A percentile compares a stretch with the other conserved stretches of the same genome.
phyloP scores from a whole-genome alignment of 1,140 invertebrate genomes.

The Diachasma alloeum region DNA sequence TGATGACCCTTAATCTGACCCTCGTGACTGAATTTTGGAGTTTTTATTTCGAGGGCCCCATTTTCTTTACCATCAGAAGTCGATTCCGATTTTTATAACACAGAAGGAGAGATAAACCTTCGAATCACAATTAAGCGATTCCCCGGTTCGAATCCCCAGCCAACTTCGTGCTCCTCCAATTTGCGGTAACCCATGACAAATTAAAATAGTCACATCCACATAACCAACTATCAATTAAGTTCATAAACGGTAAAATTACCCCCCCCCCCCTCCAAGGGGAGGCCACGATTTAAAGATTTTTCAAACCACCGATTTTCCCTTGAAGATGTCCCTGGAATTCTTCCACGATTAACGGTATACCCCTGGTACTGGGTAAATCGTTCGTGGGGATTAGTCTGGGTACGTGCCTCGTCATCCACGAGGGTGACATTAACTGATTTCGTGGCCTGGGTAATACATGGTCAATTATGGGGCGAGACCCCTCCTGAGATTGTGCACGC shows the following conservation, averaged over 20 bases:
- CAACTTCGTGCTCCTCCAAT: too few relatives aligned
- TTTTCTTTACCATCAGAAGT: too few relatives aligned
- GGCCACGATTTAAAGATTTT: neutral
- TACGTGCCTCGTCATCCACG: conserved; percentile 38
- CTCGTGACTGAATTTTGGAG: too few relatives aligned
- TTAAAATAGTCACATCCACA: neutral
- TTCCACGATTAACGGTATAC: conserved; percentile 31
- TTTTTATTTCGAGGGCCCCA: too few relatives aligned
- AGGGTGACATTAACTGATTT: conserved; percentile 53
- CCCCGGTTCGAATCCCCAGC: neutral
- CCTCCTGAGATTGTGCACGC: conserved; percentile 34
- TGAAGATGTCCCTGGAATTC: conserved; percentile 3
- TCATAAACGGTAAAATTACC: neutral
- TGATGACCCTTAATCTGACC: too few relatives aligned
- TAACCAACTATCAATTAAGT: neutral
- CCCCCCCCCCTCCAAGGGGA: neutral
- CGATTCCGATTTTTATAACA: too few relatives aligned
- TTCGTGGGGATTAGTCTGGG: conserved; percentile 30
- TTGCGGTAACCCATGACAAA: too few relatives aligned
- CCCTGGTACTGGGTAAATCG: conserved; percentile 24
- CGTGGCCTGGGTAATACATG: conserved; percentile 45
- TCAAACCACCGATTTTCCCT: neutral
- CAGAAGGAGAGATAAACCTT: neutral
- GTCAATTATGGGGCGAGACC: conserved; percentile 40
- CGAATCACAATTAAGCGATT: too few relatives aligned